Percentiles rank a stretch among this genome's conserved stretches.
phyloP scores from a whole-genome alignment of 2,113 vertebrate genomes.

The Beaufortia kweichowensis region DNA sequence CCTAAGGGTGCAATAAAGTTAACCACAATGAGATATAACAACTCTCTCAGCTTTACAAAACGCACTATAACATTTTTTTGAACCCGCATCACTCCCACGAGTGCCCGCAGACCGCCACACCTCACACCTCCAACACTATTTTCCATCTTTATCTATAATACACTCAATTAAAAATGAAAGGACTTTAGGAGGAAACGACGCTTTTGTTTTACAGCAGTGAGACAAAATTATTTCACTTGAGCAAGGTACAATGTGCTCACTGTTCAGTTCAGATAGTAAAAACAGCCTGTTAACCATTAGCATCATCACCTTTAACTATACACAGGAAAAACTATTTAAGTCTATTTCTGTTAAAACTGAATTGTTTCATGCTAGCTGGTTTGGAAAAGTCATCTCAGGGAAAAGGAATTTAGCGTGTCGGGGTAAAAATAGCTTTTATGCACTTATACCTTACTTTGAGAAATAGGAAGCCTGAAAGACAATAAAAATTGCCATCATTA shows the following conservation, averaged over 20 bases:
- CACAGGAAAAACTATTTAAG: conserved; percentile 43
- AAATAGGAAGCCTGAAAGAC: too few relatives aligned
- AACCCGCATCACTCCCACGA: too few relatives aligned
- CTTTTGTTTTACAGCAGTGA: background rate
- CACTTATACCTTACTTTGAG: too few relatives aligned
- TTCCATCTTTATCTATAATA: background rate
- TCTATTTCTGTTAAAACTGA: background rate
- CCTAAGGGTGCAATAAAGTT: background rate
- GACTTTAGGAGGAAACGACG: background rate
- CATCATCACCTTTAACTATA: conserved; percentile 26
- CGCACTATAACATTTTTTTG: too few relatives aligned
- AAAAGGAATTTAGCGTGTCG: conserved; percentile 56
- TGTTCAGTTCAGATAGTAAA: background rate
- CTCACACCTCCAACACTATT: background rate
- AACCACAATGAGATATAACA: too few relatives aligned
- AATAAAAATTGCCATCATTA: too few relatives aligned
- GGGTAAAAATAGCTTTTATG: too few relatives aligned
- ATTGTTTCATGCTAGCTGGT: conserved; percentile 10
- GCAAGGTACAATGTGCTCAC: background rate
- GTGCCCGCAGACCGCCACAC: too few relatives aligned
- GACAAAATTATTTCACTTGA: background rate
- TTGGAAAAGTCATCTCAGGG: conserved; percentile 53
- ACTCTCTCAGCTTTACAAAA: too few relatives aligned
- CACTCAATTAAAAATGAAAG: background rate
- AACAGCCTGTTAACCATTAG: conserved; percentile 6